phyloP scores from a whole-genome alignment of 2,113 vertebrate genomes.

The Anolis sagrei region DNA sequence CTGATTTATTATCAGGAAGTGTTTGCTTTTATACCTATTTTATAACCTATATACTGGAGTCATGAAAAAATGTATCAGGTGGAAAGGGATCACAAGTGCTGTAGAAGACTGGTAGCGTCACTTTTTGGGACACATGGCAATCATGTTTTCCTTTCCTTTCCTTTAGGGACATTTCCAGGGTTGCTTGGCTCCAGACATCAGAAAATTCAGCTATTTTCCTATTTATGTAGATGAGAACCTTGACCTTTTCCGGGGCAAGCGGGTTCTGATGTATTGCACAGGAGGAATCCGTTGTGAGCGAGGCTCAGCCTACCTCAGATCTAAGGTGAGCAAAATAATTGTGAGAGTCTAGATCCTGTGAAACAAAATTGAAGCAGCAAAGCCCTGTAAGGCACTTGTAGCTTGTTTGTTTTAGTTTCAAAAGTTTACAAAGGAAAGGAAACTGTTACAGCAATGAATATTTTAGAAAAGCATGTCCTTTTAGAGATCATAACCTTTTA shows the following conservation, averaged over 20 bases:
- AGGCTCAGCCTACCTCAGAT: constrained; percentile 92
- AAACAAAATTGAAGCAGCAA: background rate
- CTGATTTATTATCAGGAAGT: no score
- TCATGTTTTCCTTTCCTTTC: background rate
- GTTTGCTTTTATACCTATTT: no score
- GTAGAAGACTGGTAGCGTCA: background rate
- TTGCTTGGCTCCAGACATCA: constrained; percentile 94
- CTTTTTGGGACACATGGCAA: background rate
- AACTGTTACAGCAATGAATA: background rate
- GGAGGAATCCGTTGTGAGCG: constrained; percentile 97
- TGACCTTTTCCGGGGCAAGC: constrained; percentile 90
- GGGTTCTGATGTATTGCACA: constrained; percentile 97
- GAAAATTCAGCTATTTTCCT: constrained; percentile 99
- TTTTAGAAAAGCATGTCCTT: no score
- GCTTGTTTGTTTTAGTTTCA: background rate
- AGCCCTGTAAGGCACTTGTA: background rate
- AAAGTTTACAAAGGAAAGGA: background rate
- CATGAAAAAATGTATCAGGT: no score
- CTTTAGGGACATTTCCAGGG: constrained; percentile 89
- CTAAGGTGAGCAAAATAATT: constrained; percentile 81
- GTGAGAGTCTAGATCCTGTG: background rate
- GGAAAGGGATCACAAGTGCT: no score
- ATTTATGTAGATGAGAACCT: constrained; percentile 92
- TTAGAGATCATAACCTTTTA: no score
- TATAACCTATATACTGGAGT: no score